Evolutionary conservation across 2,888 invertebrate species (phyloP), one percentile per base, ranked within the genome.

Genomic region (Rhagophthalmus giganteus): DNA sequence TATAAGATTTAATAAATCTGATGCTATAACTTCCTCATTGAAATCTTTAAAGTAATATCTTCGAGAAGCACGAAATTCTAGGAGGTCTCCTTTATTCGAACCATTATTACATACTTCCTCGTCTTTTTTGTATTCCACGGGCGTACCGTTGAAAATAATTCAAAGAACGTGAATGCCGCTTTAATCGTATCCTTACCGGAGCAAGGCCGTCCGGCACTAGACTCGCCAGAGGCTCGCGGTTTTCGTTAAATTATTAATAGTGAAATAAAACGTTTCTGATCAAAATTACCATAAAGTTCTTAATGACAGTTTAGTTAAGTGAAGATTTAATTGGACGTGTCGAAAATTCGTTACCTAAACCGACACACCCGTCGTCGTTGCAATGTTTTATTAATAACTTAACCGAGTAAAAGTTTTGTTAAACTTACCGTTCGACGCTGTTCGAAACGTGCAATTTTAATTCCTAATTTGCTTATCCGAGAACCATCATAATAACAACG

Each of bases 1-100:
- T 49, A 54, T 54, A 48, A 47, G 40, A 51, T 40, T 51, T 46
- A 51, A 45, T 45, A 45, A 45, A 45, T 51, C 20, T 32, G 9
- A 15, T 12, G 20, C 9, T 16, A 34, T 25, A 31, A 49, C 42
- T 49, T 49, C 49, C 49, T 49, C 30, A 37, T 41, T 41, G 41
- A 37, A 16, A 37, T 20, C 20, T 20, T 20, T 20, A 20, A 20
- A 7, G 20, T 3, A 20, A 20, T 5, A 20, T 20, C 7, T 20
- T 3, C 7, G 7, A 3, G 20, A 20, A 20, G 20, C 20, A 20
- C 20, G 20, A 20, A 20, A 20, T 20, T 5, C 7, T 20, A 20
- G 20, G 20, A 20, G 20, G 20, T 20, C 20, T 20, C 20, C 7
- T 3, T 7, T 20, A 20, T 20, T 7, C n/a, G n/a, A n/a, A n/a